Evolutionary conservation across 2,797 vertebrate genomes (phyloP).

Genomic region (Myotis vivesi): DNA sequence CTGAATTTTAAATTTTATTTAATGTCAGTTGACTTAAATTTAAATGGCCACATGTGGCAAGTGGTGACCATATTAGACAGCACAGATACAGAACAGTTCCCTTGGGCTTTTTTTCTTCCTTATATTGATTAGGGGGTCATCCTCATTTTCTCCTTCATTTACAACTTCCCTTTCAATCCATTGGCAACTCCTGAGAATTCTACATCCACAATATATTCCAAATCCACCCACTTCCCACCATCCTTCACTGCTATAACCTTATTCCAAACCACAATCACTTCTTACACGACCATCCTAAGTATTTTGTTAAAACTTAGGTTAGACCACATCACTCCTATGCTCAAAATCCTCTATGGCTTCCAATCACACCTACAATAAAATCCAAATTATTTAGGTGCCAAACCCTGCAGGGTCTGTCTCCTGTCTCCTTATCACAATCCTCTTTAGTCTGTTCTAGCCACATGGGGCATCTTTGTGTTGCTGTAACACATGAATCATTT

Average conservation of each 20-base stretch:
- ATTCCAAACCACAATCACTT: background rate
- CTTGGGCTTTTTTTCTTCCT: background rate
- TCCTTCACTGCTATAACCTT: background rate
- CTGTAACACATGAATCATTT: conserved; percentile 15
- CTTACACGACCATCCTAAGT: background rate
- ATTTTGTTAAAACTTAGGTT: conserved; percentile 11
- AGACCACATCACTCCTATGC: background rate
- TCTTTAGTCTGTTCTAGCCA: conserved; percentile 24
- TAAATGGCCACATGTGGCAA: background rate
- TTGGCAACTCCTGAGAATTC: background rate
- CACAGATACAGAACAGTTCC: background rate
- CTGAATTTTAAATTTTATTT: conserved; percentile 38
- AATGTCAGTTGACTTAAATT: conserved; percentile 15
- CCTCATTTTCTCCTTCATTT: conserved; percentile 31
- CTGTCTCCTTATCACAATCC: background rate
- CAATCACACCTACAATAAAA: conserved; percentile 30
- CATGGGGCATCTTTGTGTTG: background rate
- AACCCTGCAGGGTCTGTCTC: background rate
- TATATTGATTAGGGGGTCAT: background rate
- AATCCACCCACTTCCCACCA: background rate
- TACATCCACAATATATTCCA: background rate
- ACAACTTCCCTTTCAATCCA: conserved; percentile 14
- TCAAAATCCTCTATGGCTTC: background rate
- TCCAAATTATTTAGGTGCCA: background rate
- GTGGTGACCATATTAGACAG: background rate